phyloP scores from a whole-genome alignment of 2,888 invertebrate genomes.

The Mythimna pallens region DNA sequence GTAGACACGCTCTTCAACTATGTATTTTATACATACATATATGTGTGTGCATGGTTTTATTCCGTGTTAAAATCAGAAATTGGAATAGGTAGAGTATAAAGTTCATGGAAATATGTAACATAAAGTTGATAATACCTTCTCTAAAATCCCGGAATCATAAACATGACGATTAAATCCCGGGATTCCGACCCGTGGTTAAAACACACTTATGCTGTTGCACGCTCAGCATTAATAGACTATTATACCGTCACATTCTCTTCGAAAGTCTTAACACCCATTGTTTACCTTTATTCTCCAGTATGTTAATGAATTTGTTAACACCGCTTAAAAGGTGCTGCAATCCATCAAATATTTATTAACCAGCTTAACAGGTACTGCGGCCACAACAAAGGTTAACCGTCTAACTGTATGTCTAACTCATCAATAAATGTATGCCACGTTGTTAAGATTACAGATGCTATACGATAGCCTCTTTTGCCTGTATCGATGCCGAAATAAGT shows the following conservation, averaged over 20 bases:
- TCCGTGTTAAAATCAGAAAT: constrained; percentile 4
- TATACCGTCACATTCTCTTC: constrained; percentile 1
- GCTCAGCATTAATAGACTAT: constrained; percentile 9
- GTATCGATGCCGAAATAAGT: constrained; percentile 60
- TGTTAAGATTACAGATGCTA: constrained; percentile 51
- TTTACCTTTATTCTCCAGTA: constrained; percentile 25
- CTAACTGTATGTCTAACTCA: constrained; percentile 55
- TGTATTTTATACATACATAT: not conserved
- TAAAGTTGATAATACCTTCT: too few relatives aligned
- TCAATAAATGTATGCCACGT: constrained; percentile 52
- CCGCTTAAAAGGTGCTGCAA: constrained; percentile 42
- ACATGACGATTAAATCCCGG: too few relatives aligned
- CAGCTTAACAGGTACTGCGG: constrained; percentile 40
- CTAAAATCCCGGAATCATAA: too few relatives aligned
- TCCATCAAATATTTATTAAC: constrained; percentile 55
- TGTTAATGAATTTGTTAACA: constrained; percentile 48
- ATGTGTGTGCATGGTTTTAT: not conserved
- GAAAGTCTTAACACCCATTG: constrained; percentile 32
- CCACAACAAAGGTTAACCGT: constrained; percentile 40
- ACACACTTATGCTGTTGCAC: constrained; percentile 11
- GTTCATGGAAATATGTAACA: too few relatives aligned
- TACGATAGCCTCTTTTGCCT: constrained; percentile 48
- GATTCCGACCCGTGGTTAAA: too few relatives aligned
- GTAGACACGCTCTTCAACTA: not conserved
- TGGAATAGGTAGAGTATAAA: too few relatives aligned